Evolutionary conservation across 2,888 invertebrate species (phyloP).

Genomic region (Melanostoma mellinum): DNA sequence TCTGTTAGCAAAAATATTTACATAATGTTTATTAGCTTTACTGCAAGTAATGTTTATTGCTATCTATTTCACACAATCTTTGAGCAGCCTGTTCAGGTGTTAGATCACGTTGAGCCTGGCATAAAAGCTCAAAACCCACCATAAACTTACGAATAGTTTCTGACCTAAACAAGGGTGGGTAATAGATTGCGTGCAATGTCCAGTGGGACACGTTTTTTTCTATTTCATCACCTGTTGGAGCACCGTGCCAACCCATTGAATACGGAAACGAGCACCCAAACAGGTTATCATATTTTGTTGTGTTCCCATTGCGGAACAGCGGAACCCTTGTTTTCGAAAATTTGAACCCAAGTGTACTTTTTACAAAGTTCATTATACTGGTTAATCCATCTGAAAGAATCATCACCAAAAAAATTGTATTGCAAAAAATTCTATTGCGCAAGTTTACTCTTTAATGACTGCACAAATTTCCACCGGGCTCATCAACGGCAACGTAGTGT

Average conservation of each 20-base stretch:
- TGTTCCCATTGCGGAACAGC: conserved; percentile 97
- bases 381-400: conserved; percentile 87
- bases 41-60: conserved; percentile 77
- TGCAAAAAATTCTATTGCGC: not conserved
- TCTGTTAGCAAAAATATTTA: not conserved
- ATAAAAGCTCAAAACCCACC: conserved; percentile 97
- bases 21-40: not conserved
- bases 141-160: conserved; percentile 97
- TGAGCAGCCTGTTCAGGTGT: conserved; percentile 97
- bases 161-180: conserved; percentile 97
- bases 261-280: conserved; percentile 96
- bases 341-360: conserved; percentile 95
- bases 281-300: conserved; percentile 96
- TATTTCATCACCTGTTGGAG: conserved; percentile 89
- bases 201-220: conserved; percentile 87
- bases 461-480: conserved; percentile 87
- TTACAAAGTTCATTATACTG: conserved; percentile 89
- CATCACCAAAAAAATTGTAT: not conserved
- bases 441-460: conserved; percentile 87
- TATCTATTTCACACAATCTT: conserved; percentile 86
- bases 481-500: conserved; percentile 95
- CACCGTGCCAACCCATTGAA: conserved; percentile 99
- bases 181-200: conserved; percentile 97
- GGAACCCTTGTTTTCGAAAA: conserved; percentile 98
- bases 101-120: conserved; percentile 95